A percentile compares a stretch with the other conserved stretches of the same genome.
phyloP scores from a whole-genome alignment of 2,888 invertebrate genomes.

The Hydriomena furcata region DNA sequence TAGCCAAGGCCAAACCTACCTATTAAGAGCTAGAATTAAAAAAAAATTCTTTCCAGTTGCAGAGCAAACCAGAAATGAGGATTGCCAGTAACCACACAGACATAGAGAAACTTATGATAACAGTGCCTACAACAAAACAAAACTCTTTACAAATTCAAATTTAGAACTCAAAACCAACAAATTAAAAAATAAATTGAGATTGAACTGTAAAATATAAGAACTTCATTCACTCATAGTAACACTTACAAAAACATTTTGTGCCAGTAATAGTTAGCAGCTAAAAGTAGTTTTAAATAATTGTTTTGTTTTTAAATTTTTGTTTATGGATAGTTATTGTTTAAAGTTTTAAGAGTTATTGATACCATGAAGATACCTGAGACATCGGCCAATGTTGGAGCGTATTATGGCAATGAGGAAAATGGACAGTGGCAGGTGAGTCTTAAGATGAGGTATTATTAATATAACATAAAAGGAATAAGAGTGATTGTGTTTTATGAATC shows the following conservation, averaged over 20 bases:
- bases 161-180: conserved; percentile 18
- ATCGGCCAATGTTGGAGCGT: conserved; percentile 69
- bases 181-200: conserved; percentile 2
- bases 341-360: conserved; percentile 26
- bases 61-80: conserved; percentile 65
- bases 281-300: conserved; percentile 29
- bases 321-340: conserved; percentile 41
- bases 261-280: conserved; percentile 20
- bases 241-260: conserved; percentile 19
- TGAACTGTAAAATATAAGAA: conserved; percentile 2
- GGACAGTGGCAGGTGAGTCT: conserved; percentile 75
- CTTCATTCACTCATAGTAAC: not conserved
- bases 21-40: too few relatives aligned
- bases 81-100: conserved; percentile 49
- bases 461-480: too few relatives aligned
- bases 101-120: conserved; percentile 47
- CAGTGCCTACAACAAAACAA: conserved; percentile 46
- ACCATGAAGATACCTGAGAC: conserved; percentile 80
- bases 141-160: conserved; percentile 31
- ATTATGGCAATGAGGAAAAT: conserved; percentile 74
- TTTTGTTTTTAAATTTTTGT: conserved; percentile 35
- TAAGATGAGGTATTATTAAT: not conserved
- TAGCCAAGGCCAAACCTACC: too few relatives aligned
- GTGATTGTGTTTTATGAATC: too few relatives aligned
- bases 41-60: too few relatives aligned